Evolutionary conservation across 2,113 vertebrate genomes (phyloP).

Genomic region (Lynx canadensis): DNA sequence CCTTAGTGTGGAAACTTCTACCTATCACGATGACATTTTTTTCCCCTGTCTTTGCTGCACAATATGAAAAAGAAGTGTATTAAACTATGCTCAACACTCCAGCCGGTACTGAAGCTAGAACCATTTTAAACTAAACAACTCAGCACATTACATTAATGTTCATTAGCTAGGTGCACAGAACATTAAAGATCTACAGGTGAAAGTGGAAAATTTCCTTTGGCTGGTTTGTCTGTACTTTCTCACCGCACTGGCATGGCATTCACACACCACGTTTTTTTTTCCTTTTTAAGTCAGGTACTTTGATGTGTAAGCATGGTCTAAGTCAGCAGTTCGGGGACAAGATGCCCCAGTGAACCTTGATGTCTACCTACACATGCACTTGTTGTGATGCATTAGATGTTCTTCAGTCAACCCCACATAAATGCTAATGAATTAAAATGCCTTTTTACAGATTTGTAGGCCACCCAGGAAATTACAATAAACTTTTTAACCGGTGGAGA

Average conservation of each 20-base stretch:
- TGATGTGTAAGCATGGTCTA: slow-evolving; percentile 28
- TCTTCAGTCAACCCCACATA: neutral
- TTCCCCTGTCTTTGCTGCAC: neutral
- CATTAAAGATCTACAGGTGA: neutral
- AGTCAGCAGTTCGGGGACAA: slow-evolving; percentile 4
- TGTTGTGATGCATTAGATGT: neutral
- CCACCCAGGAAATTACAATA: slow-evolving; percentile 98
- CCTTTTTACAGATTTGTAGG: slow-evolving; percentile 94
- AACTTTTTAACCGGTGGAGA: slow-evolving; percentile 98
- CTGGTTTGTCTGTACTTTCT: slow-evolving; percentile 12
- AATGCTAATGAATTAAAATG: slow-evolving; percentile 74
- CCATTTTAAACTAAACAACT: neutral
- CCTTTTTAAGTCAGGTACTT: slow-evolving; percentile 24
- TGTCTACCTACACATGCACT: slow-evolving; percentile 40
- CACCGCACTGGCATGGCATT: neutral
- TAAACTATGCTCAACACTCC: neutral
- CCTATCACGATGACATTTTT: neutral
- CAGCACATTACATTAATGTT: neutral
- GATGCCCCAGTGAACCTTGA: neutral
- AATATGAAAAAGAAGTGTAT: neutral
- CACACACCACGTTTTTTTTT: neutral
- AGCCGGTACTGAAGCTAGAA: neutral
- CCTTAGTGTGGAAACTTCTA: neutral
- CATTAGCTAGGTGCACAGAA: neutral
- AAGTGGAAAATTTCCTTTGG: neutral